A percentile compares a stretch with the other conserved stretches of the same genome.
Conservation (phyloP, 2,888 invertebrate species). For the Agonopterix heracliana region DNA sequence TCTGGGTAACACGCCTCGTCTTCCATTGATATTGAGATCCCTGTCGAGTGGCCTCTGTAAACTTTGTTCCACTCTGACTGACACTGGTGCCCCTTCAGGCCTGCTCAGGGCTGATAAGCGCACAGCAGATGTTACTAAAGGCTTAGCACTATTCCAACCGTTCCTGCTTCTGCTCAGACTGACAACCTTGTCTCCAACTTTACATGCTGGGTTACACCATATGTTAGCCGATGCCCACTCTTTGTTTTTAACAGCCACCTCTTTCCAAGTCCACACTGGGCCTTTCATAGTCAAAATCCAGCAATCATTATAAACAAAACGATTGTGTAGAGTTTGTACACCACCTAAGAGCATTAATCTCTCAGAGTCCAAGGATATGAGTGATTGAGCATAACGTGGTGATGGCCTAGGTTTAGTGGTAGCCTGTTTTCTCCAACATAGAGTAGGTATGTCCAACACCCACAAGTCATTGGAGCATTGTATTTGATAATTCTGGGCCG, state of each 20-base stretch:
- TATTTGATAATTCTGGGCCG: slow-evolving; percentile 63
- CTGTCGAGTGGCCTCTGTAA: slow-evolving; percentile 73
- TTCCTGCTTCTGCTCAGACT: slow-evolving; percentile 80
- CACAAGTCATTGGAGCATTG: slow-evolving; percentile 89
- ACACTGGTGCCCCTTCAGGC: slow-evolving; percentile 63
- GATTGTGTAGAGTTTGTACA: slow-evolving; percentile 89
- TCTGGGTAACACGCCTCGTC: slow-evolving; percentile 75
- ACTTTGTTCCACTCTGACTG: slow-evolving; percentile 67
- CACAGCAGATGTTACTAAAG: slow-evolving; percentile 74
- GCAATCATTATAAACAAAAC: slow-evolving; percentile 87
- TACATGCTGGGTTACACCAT: slow-evolving; percentile 96
- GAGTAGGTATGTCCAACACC: slow-evolving; percentile 87
- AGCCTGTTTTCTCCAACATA: slow-evolving; percentile 86
- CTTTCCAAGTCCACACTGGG: slow-evolving; percentile 83
- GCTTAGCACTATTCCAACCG: slow-evolving; percentile 69
- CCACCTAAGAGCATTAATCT: slow-evolving; percentile 90
- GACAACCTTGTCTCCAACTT: slow-evolving; percentile 84
- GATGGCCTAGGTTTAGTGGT: slow-evolving; percentile 82
- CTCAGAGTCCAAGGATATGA: slow-evolving; percentile 85
- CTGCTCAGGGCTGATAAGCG: slow-evolving; percentile 56
- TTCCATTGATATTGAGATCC: slow-evolving; percentile 85
- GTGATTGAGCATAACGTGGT: slow-evolving; percentile 96
- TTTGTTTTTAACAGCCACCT: slow-evolving; percentile 84
- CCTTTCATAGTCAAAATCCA: slow-evolving; percentile 91
- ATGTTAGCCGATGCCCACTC: slow-evolving; percentile 90